Evolutionary conservation across 2,888 invertebrate genomes (phyloP), one percentile per base, ranked within the genome.

Genomic region (Pelosia muscerda): DNA sequence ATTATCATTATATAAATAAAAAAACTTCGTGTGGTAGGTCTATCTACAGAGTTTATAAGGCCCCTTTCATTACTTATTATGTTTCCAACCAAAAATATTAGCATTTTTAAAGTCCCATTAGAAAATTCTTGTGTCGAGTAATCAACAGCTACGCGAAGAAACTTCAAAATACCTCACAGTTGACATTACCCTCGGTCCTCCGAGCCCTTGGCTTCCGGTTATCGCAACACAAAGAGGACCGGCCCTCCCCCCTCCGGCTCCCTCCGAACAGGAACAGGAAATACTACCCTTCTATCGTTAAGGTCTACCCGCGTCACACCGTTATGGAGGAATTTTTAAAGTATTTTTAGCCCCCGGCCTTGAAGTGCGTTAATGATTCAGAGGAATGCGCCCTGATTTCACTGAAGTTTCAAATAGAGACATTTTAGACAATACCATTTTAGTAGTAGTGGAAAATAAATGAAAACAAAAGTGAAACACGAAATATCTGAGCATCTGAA

Each of bases 261-360:
- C 79, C 82, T 82, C 81, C 83, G 81, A 84, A 89, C 82, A 87
- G 91, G 91, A 91, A 91, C 91, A 91, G 94, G 94, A 94, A 92
- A 93, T 89, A 93, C 93, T 95, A 95, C 94, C 94, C 94, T 94
- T 94, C 94, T 92, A 93, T 92, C 92, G 94, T 90, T 86, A 90
- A 91, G 90, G 91, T 90, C 92, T 91, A 92, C 92, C 90, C 92
- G 86, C 91, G 89, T 91, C 90, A 91, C 81, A 86, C 84, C 82
- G 87, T 85, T 85, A 81, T 84, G 86, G 76, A 81, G 81, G 75
- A 85, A 86, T 86, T 88, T 88, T 84, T 86, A 88, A 90, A 90
- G 86, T 88, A 87, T 91, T 90, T 91, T 90, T 86, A 86, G 87
- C 86, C 85, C 77, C 79, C 79, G 83, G 81, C 81, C 85, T 85